Evolutionary conservation across 1,140 invertebrate species (phyloP), one percentile per base, ranked within the genome.

Genomic region (Cephus cinctus): DNA sequence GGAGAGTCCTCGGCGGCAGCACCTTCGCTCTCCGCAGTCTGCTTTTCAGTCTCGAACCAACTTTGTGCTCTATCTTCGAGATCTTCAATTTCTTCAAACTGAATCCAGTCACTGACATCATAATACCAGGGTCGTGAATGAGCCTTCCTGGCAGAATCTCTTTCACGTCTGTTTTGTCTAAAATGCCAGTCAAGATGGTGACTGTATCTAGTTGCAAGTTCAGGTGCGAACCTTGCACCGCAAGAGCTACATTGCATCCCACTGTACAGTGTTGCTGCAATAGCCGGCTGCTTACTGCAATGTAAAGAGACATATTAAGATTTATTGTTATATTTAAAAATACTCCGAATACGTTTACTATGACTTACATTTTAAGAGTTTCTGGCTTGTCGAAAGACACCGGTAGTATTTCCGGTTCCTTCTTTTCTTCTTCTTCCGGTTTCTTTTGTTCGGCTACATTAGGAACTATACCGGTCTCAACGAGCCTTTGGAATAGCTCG

Each of bases 141-240:
- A 0, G 91, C 88, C 38, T 92, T 87, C 16, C 89, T 81, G 0
- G 86, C 84, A 1, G 89, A 89, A 59, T 94, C 90, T 47, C 91
- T 86, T 59, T 94, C 92, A 32, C 87, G 79, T 6, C 92, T 78
- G 73, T 98, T 98, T 70, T 94, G 90, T 6, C 94, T 78, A 75
- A 98, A 98, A 78, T 98, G 96, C 95, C 96, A 98, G 75, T 98
- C 94, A 20, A 98, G 80, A 77, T 98, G 96, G 67, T 94, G 89
- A 52, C 90, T 90, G 67, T 98, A 92, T 43, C 86, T 84, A 20
- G 91, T 88, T 1, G 90, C 92, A 60, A 92, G 86, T 67, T 93
- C 89, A 0, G 90, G 85, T 8, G 88, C 86, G 71, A 97, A 98
- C 30, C 96, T 80, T 19, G 90, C 84, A 12, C 94, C 94, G 77